Evolutionary conservation across 2,888 invertebrate genomes (phyloP).

Genomic region (Oxyteleia sp.): DNA sequence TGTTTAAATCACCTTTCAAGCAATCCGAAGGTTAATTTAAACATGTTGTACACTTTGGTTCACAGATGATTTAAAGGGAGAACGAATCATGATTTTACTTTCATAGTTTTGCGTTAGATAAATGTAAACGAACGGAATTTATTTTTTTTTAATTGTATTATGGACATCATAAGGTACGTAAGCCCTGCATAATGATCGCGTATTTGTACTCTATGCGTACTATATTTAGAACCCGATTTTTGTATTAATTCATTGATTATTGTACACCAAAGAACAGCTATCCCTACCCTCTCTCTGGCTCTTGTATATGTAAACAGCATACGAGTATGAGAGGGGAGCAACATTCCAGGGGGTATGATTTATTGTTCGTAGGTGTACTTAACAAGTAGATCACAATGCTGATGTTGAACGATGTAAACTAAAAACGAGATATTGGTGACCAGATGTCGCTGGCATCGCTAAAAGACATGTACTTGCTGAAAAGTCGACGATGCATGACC

Average conservation of each 20-base stretch:
- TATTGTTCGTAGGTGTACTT: constrained; percentile 5
- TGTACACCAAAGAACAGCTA: too few species aligned
- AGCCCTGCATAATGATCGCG: constrained; percentile 30
- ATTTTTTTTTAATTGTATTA: too few species aligned
- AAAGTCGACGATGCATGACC: constrained; percentile 59
- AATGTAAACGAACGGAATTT: too few species aligned
- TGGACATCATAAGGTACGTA: constrained; percentile 10
- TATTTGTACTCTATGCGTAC: constrained; percentile 65
- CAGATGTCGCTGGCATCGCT: constrained; percentile 4
- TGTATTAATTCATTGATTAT: constrained; percentile 43
- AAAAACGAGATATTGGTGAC: constrained; percentile 9
- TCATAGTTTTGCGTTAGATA: too few species aligned
- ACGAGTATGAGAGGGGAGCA: too few species aligned
- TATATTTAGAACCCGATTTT: constrained; percentile 47
- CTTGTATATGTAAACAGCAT: background rate
- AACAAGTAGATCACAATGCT: constrained; percentile 46
- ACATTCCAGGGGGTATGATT: too few species aligned
- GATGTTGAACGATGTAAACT: constrained; percentile 6
- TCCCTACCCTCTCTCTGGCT: background rate
- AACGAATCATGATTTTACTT: too few species aligned
- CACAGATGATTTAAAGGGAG: too few species aligned
- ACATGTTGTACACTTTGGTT: too few species aligned
- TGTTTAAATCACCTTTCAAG: too few species aligned
- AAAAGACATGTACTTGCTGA: constrained; percentile 13
- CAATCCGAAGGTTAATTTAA: too few species aligned